Base-by-base conservation (phyloP, 1,140 invertebrate genomes). In the Brachionus koreanus region DNA sequence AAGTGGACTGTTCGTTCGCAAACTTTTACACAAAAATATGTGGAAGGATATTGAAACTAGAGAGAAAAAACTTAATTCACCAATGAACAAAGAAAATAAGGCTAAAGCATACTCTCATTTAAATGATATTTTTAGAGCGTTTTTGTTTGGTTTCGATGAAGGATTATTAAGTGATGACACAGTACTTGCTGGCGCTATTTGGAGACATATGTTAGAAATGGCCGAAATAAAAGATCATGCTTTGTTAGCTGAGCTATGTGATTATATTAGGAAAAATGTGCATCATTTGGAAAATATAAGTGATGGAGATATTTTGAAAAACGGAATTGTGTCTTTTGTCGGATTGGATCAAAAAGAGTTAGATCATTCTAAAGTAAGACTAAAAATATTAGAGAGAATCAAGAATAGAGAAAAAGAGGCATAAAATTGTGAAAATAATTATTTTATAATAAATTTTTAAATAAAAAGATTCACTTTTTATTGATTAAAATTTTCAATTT, bases 11-110 rank as follows among this genome's bases (percentile, higher is more conserved):
- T 82, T 46, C 46, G 49, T 69, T 4, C 79, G 79, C 16, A 82
- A 82, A 35, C 19, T 67, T 29, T 69, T 82, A 29, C 57, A 67
- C 65, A 82, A 82, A 43, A 67, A 67, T 35, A 82, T 82, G 79
- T 82, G 79, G 79, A 82, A 82, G 33, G 79, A 82, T 67, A 67
- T 82, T 13, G 79, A 65, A 52, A 69, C 63, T n/a, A 65, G 79
- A 42, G 79, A 65, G 39, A 65, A 67, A 43, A 65, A 67, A 43
- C 23, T 82, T 9, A 69, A 69, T 5, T 46, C 79, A n/a, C 63
- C 79, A 16, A 67, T 69, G 57, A 69, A 65, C n/a, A 33, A 29
- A 82, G 61, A 79, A 33, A 67, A 67, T 23, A 69, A 82, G 33
- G 39, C 39, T 2, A 82, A 82, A 25, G 63, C 57, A 2, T 82